Percentiles rank a stretch among this genome's conserved stretches.
These are phyloP conservation scores for Sanderia malayensis DNA, from an alignment of 30 jellyfish, hydroid and myxozoan genomes.

Conservation along the genomic window DNA sequence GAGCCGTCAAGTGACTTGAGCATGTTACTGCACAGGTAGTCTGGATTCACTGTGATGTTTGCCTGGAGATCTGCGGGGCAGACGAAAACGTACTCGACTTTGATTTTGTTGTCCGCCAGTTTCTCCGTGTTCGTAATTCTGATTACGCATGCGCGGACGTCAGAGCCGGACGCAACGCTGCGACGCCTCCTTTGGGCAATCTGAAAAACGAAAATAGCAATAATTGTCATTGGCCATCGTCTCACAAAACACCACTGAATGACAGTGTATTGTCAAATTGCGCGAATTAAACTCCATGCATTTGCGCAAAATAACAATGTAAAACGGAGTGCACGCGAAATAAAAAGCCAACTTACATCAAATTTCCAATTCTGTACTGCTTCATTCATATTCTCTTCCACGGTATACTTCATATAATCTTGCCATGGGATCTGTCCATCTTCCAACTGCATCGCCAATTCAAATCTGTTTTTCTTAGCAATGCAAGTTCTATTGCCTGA, in stretches of 20 bases:
- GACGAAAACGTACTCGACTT: constrained; percentile 1
- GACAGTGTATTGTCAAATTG: too few species aligned
- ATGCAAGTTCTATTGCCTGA: neutral
- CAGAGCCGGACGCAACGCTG: neutral
- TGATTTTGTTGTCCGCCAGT: neutral
- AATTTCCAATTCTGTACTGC: constrained; percentile 2
- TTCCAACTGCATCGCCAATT: neutral
- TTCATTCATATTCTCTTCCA: constrained; percentile 6
- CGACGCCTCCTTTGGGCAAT: neutral
- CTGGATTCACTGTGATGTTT: neutral
- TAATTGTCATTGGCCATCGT: too few species aligned
- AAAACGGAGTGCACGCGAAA: too few species aligned
- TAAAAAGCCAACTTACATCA: neutral
- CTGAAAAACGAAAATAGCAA: neutral
- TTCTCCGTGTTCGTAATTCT: neutral
- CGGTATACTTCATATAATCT: neutral
- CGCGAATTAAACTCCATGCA: too few species aligned
- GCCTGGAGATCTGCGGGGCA: neutral
- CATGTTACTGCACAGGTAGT: neutral
- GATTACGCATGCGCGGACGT: constrained; percentile 2
- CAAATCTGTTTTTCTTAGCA: neutral
- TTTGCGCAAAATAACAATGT: too few species aligned
- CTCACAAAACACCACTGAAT: too few species aligned
- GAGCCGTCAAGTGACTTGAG: neutral
- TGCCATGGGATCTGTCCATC: neutral